A percentile compares a stretch with the other conserved stretches of the same genome.
These are phyloP conservation scores for Osedax fenrisi DNA, from an alignment of 2,888 invertebrate species.

Conservation along the genomic window DNA sequence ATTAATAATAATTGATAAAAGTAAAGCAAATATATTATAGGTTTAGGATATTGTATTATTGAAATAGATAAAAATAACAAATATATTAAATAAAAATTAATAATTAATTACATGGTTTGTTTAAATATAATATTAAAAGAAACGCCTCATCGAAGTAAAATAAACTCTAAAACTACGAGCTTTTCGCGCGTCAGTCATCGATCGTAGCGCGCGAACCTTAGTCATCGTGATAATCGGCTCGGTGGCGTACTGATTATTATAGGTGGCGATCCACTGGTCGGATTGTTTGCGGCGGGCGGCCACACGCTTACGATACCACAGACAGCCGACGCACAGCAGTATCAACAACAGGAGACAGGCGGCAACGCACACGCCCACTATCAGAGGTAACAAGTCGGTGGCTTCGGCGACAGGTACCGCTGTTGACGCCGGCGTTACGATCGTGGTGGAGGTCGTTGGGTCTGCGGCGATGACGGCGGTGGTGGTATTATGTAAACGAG, in stretches of 20 bases:
- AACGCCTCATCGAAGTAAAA: too few relatives aligned
- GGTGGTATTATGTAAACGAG: background rate
- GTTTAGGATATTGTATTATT: too few relatives aligned
- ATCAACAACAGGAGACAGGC: slow-evolving; percentile 35
- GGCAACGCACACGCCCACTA: slow-evolving; percentile 38
- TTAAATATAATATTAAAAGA: too few relatives aligned
- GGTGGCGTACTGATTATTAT: slow-evolving; percentile 21
- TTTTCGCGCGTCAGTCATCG: too few relatives aligned
- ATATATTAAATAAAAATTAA: too few relatives aligned
- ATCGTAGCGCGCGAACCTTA: too few relatives aligned
- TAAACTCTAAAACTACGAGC: too few relatives aligned
- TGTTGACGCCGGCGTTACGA: background rate
- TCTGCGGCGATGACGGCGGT: background rate
- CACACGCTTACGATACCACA: slow-evolving; percentile 36
- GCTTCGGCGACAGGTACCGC: background rate
- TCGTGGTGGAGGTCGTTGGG: background rate
- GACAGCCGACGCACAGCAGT: slow-evolving; percentile 35
- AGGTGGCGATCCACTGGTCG: slow-evolving; percentile 31
- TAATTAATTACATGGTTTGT: too few relatives aligned
- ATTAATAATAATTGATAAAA: too few relatives aligned
- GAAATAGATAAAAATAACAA: too few relatives aligned
- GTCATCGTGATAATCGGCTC: too few relatives aligned
- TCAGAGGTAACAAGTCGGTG: slow-evolving; percentile 19
- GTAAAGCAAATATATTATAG: too few relatives aligned
- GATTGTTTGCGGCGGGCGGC: slow-evolving; percentile 23